A percentile compares a stretch with the other conserved stretches of the same genome.
Conservation (phyloP, 2,113 vertebrate genomes). For the Orthochromis indermauri region DNA sequence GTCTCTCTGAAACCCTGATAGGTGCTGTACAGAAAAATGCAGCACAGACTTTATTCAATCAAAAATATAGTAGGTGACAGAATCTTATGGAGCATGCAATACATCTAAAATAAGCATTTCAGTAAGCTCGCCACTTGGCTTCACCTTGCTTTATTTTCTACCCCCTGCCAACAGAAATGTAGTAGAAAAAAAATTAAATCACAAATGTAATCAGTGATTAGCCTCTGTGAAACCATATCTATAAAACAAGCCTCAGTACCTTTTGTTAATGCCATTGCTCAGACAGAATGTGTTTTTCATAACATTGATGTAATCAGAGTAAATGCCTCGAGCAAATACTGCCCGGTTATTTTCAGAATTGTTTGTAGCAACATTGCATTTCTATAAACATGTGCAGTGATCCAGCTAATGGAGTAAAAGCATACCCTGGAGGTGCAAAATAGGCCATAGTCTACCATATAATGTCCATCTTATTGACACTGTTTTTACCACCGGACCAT, state of each 20-base stretch:
- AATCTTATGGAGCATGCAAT: not conserved
- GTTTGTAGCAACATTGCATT: slow-evolving; percentile 1
- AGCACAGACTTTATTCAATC: not conserved
- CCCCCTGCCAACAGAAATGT: not conserved
- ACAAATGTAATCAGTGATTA: not conserved
- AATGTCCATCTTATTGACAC: not conserved
- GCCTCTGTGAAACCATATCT: not conserved
- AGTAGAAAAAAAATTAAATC: not conserved
- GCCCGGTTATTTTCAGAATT: not conserved
- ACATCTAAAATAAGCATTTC: not conserved
- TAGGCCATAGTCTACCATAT: not conserved
- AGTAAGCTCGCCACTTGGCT: not conserved
- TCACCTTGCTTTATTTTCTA: not conserved
- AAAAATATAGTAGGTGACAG: not conserved
- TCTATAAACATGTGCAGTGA: slow-evolving; percentile 11
- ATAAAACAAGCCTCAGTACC: not conserved
- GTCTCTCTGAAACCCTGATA: not conserved
- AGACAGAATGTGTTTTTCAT: not conserved
- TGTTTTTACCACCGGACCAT: not conserved
- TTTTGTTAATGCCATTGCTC: not conserved
- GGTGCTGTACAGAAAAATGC: not conserved
- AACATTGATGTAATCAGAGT: slow-evolving; percentile 13
- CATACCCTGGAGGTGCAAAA: not conserved
- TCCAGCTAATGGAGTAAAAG: slow-evolving; percentile 7
- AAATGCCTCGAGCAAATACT: not conserved